Percentiles rank a stretch among this genome's conserved stretches.
These are phyloP conservation scores for Augochlora pura DNA, from an alignment of 1,140 invertebrate genomes.

Conservation along the genomic window DNA sequence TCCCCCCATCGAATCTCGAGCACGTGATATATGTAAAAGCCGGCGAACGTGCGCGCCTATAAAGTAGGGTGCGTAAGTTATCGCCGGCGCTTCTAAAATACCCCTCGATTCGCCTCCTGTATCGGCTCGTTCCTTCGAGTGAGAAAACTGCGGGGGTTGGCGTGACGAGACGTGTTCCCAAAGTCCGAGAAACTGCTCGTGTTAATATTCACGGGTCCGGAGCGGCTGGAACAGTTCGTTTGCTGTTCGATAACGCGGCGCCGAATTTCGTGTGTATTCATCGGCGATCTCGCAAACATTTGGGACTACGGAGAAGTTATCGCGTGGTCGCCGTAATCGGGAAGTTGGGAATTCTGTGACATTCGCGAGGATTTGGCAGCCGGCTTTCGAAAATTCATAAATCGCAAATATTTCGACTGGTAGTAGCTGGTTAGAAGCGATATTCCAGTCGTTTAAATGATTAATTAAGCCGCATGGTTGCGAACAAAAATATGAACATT, in stretches of 20 bases:
- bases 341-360: not conserved
- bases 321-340: not conserved
- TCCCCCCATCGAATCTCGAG: constrained; percentile 52
- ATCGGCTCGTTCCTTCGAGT: not conserved
- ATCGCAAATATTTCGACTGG: not conserved
- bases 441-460: too few species aligned
- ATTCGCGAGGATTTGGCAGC: not conserved
- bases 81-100: constrained; percentile 39
- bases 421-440: too few species aligned
- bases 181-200: not conserved
- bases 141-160: constrained; percentile 13
- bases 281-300: not conserved
- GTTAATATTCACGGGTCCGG: not conserved
- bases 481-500: too few species aligned
- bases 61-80: constrained; percentile 52
- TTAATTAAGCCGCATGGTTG: too few species aligned
- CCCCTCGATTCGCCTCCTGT: constrained; percentile 29
- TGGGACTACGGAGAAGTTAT: not conserved
- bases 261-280: not conserved
- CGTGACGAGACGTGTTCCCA: constrained; percentile 14
- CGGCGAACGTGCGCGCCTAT: constrained; percentile 20
- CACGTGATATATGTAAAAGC: constrained; percentile 61
- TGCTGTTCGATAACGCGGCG: not conserved
- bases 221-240: not conserved
- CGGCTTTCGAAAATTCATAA: not conserved